Conservation (phyloP, 2,797 vertebrate genomes). For the Sebastes nivosus region DNA sequence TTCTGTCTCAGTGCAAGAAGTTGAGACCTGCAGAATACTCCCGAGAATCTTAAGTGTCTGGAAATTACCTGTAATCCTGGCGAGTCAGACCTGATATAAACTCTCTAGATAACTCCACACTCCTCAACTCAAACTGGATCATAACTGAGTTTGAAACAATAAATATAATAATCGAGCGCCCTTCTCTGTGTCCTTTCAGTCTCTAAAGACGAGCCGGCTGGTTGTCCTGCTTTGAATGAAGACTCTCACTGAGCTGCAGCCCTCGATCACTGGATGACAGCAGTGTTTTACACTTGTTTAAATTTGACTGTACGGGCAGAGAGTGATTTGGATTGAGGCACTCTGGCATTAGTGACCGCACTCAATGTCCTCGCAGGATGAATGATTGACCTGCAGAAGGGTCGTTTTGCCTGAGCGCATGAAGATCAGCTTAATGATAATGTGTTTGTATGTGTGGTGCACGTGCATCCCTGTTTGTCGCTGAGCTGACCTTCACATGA, state of each 20-base stretch:
- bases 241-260: neutral
- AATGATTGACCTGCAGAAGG: constrained; percentile 41
- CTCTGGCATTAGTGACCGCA: constrained; percentile 8
- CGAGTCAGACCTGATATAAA: neutral
- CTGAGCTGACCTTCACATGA: constrained; percentile 76
- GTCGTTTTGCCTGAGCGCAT: constrained; percentile 35
- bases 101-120: neutral
- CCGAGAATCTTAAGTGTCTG: constrained; percentile 1
- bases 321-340: constrained; percentile 22
- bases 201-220: neutral
- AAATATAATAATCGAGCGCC: neutral
- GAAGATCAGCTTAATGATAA: constrained; percentile 23
- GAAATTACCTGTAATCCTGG: constrained; percentile 27
- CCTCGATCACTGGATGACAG: constrained; percentile 3
- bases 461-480: constrained; percentile 44
- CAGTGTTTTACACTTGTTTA: neutral
- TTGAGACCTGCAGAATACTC: neutral
- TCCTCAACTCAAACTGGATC: neutral
- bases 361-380: constrained; percentile 23
- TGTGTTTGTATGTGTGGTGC: constrained; percentile 17
- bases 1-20: neutral
- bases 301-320: constrained; percentile 3
- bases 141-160: constrained; percentile 4
- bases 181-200: constrained; percentile 20
- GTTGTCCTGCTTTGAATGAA: neutral